Evolutionary conservation across 2,888 invertebrate species (phyloP), one percentile per base, ranked within the genome.

Genomic region (Drosophila cognata): DNA sequence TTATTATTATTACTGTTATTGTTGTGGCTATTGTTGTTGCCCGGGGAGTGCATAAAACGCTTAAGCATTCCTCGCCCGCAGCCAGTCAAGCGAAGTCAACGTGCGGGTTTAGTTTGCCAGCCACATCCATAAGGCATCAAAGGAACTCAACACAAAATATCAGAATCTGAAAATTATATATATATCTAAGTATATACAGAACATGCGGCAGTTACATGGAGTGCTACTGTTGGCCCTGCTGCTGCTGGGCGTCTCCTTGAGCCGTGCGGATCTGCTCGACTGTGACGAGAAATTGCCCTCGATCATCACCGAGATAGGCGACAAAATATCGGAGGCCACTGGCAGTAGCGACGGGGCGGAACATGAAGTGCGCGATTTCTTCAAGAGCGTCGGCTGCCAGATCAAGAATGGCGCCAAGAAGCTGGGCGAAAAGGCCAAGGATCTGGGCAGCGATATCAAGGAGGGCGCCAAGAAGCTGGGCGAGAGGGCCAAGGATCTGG

Each of bases 371-470:
- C 77, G 86, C 6, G 81, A 88, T 28, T 86, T 92, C 56, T 85
- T 92, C 35, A 92, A 92, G 66, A 91, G 78, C 50, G 82, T 92
- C 11, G 92, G 92, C 16, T 92, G 92, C 38, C 82, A 87, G 64
- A 82, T 92, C 28, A 91, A 92, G 62, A 88, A 88, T 16, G 84
- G 91, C 0, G 92, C 91, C 11, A 84, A 77, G 43, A 90, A 91
- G 53, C 82, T 92, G 3, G 82, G 88, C 16, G 90, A 91, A 38
- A 89, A 91, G 65, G 91, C 92, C 21, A 91, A 92, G 64, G 88
- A 91, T 41, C 21, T 92, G 10, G 91, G 92, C 57, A 77, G 69
- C 28, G 91, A 92, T 8, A 77, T 92, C 18, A 91, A 91, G 68
- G 90, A 91, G 67, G 85, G 91, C 18, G 91, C 91, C 55, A 90